Conservation (phyloP, 1,140 invertebrate species). For the Phthorimaea operculella region DNA sequence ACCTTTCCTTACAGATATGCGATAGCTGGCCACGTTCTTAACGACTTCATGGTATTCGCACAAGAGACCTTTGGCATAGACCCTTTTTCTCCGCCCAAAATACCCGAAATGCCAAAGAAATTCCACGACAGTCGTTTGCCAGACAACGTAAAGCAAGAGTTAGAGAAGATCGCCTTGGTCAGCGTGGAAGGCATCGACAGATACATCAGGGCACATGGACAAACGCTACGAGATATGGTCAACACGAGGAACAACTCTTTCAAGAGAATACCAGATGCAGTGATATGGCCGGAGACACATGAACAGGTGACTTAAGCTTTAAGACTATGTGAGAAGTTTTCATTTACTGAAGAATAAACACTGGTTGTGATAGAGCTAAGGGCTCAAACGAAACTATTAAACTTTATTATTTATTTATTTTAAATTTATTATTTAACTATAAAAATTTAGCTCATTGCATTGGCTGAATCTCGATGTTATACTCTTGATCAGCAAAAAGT, state of each 20-base stretch:
- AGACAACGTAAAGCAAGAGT: conserved; percentile 57
- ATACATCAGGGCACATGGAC: conserved; percentile 92
- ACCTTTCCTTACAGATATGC: conserved; percentile 75
- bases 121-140: conserved; percentile 62
- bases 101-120: conserved; percentile 63
- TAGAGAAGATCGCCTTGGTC: conserved; percentile 76
- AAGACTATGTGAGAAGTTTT: too few relatives aligned
- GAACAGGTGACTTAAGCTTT: conserved; percentile 73
- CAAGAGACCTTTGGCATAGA: conserved; percentile 74
- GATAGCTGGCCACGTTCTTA: conserved; percentile 81
- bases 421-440: too few relatives aligned
- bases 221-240: conserved; percentile 93
- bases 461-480: too few relatives aligned
- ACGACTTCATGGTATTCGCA: conserved; percentile 86
- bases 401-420: too few relatives aligned
- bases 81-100: conserved; percentile 42
- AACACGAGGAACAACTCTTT: conserved; percentile 77
- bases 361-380: too few relatives aligned
- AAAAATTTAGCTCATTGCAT: too few relatives aligned
- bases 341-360: too few relatives aligned
- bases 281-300: conserved; percentile 91
- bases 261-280: conserved; percentile 90
- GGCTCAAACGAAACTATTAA: too few relatives aligned
- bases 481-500: too few relatives aligned
- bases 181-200: conserved; percentile 87